These are phyloP conservation scores for Megaustenia siamemsis DNA, from an alignment of 2,888 invertebrate species.

Conservation along the genomic window DNA sequence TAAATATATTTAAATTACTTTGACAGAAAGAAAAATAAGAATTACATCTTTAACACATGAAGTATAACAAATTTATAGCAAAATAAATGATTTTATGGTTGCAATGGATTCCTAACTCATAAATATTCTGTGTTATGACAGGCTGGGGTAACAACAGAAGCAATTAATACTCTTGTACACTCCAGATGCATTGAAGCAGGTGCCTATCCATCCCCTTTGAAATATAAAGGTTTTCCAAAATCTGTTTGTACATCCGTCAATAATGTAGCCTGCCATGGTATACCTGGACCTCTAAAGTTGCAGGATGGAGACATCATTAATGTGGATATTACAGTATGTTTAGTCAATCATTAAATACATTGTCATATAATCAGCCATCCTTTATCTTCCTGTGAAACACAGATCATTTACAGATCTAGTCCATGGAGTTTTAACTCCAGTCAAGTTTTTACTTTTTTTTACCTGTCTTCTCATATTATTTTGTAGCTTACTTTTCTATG, in stretches of 20 bases:
- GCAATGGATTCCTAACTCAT: neutral
- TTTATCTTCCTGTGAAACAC: no score
- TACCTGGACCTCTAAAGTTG: conserved; percentile 89
- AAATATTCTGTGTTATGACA: conserved; percentile 51
- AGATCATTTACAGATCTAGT: no score
- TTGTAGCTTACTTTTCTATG: no score
- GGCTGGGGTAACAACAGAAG: conserved; percentile 89
- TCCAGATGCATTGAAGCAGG: conserved; percentile 85
- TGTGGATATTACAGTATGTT: conserved; percentile 91
- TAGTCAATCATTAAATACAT: neutral
- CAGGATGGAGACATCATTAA: conserved; percentile 92
- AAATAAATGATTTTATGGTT: neutral
- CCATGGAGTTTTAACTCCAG: no score
- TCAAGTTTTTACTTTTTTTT: no score
- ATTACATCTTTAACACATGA: no score
- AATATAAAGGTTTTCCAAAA: conserved; percentile 91
- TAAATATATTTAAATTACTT: no score
- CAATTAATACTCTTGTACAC: conserved; percentile 89
- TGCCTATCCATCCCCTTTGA: conserved; percentile 94
- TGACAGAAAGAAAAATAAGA: no score
- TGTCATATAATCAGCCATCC: no score
- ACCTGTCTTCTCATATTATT: no score
- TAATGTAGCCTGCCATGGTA: conserved; percentile 94
- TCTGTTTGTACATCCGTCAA: conserved; percentile 95
- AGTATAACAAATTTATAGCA: neutral